Evolutionary conservation across 2,888 invertebrate genomes (phyloP).

Genomic region (Epinotia ramella): DNA sequence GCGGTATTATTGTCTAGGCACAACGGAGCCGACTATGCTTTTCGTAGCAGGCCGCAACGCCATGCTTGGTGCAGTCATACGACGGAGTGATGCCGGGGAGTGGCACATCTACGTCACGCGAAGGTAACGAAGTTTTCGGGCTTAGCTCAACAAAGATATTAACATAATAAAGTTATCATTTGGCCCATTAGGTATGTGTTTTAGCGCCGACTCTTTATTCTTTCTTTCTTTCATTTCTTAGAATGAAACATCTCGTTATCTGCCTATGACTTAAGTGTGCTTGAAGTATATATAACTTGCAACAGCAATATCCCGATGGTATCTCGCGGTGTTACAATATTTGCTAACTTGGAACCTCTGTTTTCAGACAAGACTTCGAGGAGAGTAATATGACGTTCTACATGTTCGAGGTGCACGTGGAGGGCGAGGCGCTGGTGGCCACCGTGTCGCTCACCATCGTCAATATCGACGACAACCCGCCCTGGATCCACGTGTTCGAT

Average conservation of each 20-base stretch:
- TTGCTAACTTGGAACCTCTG: background rate
- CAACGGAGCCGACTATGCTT: constrained; percentile 57
- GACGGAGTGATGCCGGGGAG: constrained; percentile 54
- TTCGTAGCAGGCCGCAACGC: constrained; percentile 59
- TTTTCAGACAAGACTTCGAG: constrained; percentile 83
- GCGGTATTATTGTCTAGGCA: constrained; percentile 53
- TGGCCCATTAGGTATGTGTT: background rate
- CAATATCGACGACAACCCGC: constrained; percentile 84
- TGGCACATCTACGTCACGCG: constrained; percentile 74
- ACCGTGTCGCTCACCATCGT: constrained; percentile 72
- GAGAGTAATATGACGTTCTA: constrained; percentile 75
- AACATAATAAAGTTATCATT: background rate
- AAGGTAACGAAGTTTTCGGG: constrained; percentile 51
- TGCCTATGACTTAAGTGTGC: background rate
- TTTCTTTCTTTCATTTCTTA: background rate
- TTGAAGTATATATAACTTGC: background rate
- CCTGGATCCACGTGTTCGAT: constrained; percentile 73
- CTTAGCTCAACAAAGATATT: background rate
- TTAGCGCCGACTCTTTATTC: too few relatives aligned
- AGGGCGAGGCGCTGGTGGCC: constrained; percentile 68
- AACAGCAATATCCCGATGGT: background rate
- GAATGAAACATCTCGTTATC: background rate
- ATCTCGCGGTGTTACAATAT: background rate
- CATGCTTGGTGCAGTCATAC: constrained; percentile 63
- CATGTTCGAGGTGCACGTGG: constrained; percentile 66